These are phyloP conservation scores for Hestina assimilis DNA, from an alignment of 1,140 invertebrate genomes.

Conservation along the genomic window DNA sequence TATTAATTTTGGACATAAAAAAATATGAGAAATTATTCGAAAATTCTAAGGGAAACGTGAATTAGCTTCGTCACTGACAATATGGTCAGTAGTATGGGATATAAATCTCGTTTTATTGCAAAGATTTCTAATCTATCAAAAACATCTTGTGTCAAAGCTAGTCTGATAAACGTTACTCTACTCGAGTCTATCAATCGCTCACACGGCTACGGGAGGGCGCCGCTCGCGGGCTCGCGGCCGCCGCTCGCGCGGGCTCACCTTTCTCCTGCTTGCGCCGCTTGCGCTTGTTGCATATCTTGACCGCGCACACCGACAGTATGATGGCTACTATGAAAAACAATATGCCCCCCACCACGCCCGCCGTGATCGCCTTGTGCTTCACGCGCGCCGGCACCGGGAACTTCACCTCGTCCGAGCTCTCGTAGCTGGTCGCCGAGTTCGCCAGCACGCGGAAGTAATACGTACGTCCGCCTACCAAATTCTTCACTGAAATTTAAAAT, in stretches of 20 bases:
- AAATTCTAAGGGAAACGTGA: constrained; percentile 6
- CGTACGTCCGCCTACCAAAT: constrained; percentile 91
- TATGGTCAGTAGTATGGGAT: constrained; percentile 32
- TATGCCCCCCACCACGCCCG: constrained; percentile 95
- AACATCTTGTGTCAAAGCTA: neutral
- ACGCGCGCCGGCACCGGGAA: constrained; percentile 92
- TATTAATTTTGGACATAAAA: neutral
- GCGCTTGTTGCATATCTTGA: constrained; percentile 98
- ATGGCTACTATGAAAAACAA: constrained; percentile 98
- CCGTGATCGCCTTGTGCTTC: constrained; percentile 95
- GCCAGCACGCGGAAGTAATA: constrained; percentile 94
- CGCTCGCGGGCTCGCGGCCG: constrained; percentile 62
- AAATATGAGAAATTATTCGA: constrained; percentile 1
- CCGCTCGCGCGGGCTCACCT: constrained; percentile 82
- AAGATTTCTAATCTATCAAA: neutral
- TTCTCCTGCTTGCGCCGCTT: constrained; percentile 98
- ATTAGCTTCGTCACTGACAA: constrained; percentile 51
- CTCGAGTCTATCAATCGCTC: constrained; percentile 4
- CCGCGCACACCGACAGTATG: constrained; percentile 95
- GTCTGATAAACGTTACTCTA: neutral
- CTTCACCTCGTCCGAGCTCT: constrained; percentile 90
- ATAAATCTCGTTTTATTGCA: neutral
- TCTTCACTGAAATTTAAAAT: constrained; percentile 86
- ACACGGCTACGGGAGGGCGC: constrained; percentile 12
- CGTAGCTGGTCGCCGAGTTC: constrained; percentile 89